Base-by-base conservation (phyloP, 1,140 invertebrate species). In the Lepidurus apus region DNA sequence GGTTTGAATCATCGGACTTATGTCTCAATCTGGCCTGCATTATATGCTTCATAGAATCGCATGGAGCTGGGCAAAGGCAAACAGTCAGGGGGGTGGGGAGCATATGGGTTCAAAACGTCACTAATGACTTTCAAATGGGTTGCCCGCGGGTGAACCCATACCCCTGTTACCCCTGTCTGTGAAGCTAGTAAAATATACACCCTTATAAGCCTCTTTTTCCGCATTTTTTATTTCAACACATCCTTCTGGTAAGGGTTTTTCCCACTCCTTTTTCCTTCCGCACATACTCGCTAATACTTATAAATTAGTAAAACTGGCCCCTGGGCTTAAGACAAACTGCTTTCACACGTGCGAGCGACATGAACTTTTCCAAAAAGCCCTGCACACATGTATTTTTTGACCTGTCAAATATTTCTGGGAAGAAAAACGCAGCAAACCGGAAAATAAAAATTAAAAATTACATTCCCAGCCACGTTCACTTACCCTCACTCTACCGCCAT, bases 11-110 rank as follows among this genome's bases (percentile, higher is more conserved):
- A 21, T 65, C 13, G 53, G 53, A 65, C 53, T 65, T 65, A 65
- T 65, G 53, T 65, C 53, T 65, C 53, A 65, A 65, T 65, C 53
- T 65, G 53, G 53, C n/a, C 53, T 65, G 53, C 53, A 65, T 65
- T 65, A 65, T 65, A 65, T 65, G 53, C 53, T 65, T 65, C 53
- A 65, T 65, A 34, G 53, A n/a, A 65, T 65, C n/a, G 53, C 21
- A 17, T 13, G 53, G 53, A 65, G 53, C 9, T 65, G 8, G 53
- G 9, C 53, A 9, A 65, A 65, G 53, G 53, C 17, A 17, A 17
- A 65, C 53, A n/a, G 13, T 13, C 2, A 7, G 53, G 53, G 53
- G 53, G 53, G 13, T 13, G 13, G 53, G 53, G 53, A 65, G 13
- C 53, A 65, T 17, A 65, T 65, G 53, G 53, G 53, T 21, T 65